Percentiles rank a stretch among this genome's conserved stretches.
Evolutionary conservation across 2,888 invertebrate genomes (phyloP).

Genomic region (Eustalomyia histrio): DNA sequence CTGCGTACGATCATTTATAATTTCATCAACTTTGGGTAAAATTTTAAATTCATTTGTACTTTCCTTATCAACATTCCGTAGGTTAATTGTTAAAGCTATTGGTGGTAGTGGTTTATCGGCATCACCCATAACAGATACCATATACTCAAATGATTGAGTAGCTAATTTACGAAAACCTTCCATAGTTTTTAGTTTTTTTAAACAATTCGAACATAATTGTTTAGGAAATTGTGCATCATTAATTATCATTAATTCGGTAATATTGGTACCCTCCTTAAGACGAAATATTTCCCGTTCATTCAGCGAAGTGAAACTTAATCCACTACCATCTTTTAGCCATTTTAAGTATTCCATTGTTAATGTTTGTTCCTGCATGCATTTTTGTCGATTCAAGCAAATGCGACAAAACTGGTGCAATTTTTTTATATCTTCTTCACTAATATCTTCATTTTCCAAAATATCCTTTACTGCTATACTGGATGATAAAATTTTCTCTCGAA

Average conservation of each 20-base stretch:
- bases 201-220: constrained; percentile 54
- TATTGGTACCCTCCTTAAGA: constrained; percentile 51
- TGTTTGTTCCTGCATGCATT: neutral
- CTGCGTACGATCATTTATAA: too few species aligned
- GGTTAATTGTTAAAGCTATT: neutral
- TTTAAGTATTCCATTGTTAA: constrained; percentile 25
- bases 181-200: constrained; percentile 53
- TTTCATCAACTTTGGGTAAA: too few species aligned
- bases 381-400: constrained; percentile 56
- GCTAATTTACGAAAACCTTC: constrained; percentile 55
- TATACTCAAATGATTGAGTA: constrained; percentile 59
- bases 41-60: neutral
- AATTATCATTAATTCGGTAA: constrained; percentile 41
- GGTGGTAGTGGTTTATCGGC: neutral
- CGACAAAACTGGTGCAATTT: constrained; percentile 61
- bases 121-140: constrained; percentile 51
- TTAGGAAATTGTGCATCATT: constrained; percentile 50
- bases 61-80: neutral
- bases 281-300: constrained; percentile 36
- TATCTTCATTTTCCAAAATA: constrained; percentile 35
- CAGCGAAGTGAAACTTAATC: constrained; percentile 32
- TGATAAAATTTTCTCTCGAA: constrained; percentile 58
- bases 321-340: constrained; percentile 43
- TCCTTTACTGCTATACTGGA: constrained; percentile 52
- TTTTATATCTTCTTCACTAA: constrained; percentile 25